Percentiles rank a stretch among this genome's conserved stretches.
Evolutionary conservation across 2,797 vertebrate species (phyloP).

Genomic region (Microtus agrestis): DNA sequence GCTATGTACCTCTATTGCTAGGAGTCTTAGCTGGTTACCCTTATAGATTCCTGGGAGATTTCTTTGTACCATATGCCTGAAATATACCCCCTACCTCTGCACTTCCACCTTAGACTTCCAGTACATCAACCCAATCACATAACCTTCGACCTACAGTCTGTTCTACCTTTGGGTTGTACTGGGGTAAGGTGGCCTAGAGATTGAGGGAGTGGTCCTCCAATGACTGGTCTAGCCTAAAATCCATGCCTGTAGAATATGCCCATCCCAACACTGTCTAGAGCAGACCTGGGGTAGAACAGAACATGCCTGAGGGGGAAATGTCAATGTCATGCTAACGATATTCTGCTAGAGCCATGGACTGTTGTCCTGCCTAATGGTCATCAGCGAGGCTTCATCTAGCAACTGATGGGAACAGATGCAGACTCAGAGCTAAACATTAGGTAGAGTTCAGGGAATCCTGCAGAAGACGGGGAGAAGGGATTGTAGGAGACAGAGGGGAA

Average conservation of each 20-base stretch:
- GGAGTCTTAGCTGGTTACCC: neutral
- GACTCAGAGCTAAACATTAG: neutral
- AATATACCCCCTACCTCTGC: fast-evolving
- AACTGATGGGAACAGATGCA: neutral
- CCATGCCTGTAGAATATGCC: neutral
- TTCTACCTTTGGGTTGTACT: neutral
- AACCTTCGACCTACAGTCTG: neutral
- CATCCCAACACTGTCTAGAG: neutral
- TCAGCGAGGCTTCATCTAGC: neutral
- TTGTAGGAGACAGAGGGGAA: neutral
- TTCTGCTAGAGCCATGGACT: neutral
- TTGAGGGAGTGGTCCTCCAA: neutral
- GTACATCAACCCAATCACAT: neutral
- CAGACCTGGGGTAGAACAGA: neutral
- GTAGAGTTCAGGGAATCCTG: neutral
- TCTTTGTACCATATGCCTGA: neutral
- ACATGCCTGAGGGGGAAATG: neutral
- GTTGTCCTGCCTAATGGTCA: neutral
- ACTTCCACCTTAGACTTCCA: neutral
- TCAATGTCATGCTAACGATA: neutral
- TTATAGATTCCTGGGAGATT: neutral
- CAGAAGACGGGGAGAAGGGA: neutral
- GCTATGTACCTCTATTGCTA: neutral
- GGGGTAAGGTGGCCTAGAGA: neutral
- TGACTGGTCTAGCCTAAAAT: neutral